Evolutionary conservation across 2,113 vertebrate species (phyloP).

Genomic region (Ancistrus triradiatus): DNA sequence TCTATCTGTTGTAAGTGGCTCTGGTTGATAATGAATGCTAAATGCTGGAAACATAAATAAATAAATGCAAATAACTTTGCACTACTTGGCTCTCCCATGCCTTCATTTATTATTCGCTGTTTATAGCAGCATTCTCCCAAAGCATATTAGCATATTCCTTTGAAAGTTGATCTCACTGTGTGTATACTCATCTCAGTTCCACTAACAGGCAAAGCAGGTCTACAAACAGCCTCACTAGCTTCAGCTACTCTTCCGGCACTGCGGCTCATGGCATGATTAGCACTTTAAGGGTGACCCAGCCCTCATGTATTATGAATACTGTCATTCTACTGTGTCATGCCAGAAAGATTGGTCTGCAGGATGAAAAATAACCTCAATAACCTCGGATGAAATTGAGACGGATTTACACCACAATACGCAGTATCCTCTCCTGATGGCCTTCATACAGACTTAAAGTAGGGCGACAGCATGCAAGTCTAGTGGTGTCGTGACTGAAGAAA

Average conservation of each 20-base stretch:
- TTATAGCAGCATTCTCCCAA: not conserved
- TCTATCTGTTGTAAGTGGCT: too few species aligned
- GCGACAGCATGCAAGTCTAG: too few species aligned
- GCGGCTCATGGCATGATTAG: not conserved
- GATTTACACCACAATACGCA: not conserved
- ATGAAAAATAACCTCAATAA: not conserved
- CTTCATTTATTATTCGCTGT: not conserved
- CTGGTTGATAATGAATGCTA: too few species aligned
- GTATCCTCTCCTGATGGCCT: too few species aligned
- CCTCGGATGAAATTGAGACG: not conserved
- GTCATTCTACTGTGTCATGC: not conserved
- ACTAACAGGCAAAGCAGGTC: not conserved
- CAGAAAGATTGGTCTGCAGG: not conserved
- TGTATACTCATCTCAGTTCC: not conserved
- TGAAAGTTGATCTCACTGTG: not conserved
- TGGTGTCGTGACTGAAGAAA: too few species aligned
- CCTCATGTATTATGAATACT: conserved; percentile 12
- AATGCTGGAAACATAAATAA: too few species aligned
- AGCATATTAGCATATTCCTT: not conserved
- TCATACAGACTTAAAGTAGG: too few species aligned
- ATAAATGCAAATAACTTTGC: too few species aligned
- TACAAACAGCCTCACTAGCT: not conserved
- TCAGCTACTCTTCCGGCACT: too few species aligned
- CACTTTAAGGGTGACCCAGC: not conserved
- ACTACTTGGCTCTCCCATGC: too few species aligned